A percentile compares a stretch with the other conserved stretches of the same genome.
These are phyloP conservation scores for Brachypodius melanocephalos DNA, from an alignment of 2,113 vertebrate genomes.

Conservation along the genomic window DNA sequence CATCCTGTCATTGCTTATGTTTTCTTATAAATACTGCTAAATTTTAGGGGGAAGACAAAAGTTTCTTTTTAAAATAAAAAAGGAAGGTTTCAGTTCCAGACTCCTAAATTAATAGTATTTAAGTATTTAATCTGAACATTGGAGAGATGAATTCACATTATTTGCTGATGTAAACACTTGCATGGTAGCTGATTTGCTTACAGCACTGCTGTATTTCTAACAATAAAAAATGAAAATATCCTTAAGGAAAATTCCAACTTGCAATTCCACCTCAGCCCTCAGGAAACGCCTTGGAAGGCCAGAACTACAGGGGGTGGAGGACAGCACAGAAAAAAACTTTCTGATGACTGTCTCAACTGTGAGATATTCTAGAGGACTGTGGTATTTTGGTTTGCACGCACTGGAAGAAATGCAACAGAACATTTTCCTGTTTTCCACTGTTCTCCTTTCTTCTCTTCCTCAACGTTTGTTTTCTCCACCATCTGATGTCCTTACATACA, in stretches of 20 bases:
- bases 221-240: neutral
- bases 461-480: neutral
- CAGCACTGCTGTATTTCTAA: neutral
- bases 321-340: neutral
- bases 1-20: fast-evolving
- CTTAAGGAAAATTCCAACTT: neutral
- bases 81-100: neutral
- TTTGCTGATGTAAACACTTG: neutral
- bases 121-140: neutral
- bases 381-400: neutral
- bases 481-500: neutral
- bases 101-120: neutral
- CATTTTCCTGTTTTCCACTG: neutral
- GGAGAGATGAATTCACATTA: neutral
- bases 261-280: neutral
- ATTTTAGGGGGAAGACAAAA: neutral
- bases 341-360: fast-evolving
- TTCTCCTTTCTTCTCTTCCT: neutral
- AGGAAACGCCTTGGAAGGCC: neutral
- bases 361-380: fast-evolving
- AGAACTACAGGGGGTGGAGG: neutral
- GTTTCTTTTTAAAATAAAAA: neutral
- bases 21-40: neutral
- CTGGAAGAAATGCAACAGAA: neutral
- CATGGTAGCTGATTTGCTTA: neutral